Conservation (phyloP, 2,888 invertebrate genomes). For the Rhimphoctona megacephalus region DNA sequence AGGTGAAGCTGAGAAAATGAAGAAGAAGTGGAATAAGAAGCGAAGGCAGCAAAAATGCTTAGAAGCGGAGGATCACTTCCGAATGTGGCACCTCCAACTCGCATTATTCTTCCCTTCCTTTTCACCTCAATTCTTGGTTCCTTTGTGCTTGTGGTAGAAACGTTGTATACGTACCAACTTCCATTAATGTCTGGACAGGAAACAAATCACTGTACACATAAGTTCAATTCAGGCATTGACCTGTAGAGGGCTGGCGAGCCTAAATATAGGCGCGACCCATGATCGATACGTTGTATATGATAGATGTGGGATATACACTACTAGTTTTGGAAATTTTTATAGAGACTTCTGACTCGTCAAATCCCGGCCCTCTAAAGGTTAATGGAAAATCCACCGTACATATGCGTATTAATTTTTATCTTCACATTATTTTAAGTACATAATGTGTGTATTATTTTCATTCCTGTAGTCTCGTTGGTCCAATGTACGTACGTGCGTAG, state of each 20-base stretch:
- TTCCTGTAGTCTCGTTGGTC: not conserved
- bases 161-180: too few species aligned
- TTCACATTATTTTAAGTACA: not conserved
- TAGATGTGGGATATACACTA: too few species aligned
- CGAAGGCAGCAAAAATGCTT: not conserved
- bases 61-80: too few species aligned
- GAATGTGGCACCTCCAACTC: conserved; percentile 27
- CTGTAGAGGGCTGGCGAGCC: too few species aligned
- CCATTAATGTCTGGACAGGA: not conserved
- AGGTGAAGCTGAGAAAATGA: conserved; percentile 33
- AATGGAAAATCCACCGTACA: not conserved
- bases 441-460: not conserved
- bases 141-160: too few species aligned
- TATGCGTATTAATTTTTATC: not conserved
- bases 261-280: too few species aligned
- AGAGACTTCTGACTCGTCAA: too few species aligned
- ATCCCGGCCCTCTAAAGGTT: too few species aligned
- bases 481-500: not conserved
- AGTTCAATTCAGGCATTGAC: too few species aligned
- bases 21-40: conserved; percentile 26
- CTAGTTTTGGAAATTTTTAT: too few species aligned
- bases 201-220: too few species aligned
- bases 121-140: not conserved
- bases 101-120: conserved; percentile 64
- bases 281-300: too few species aligned